Evolutionary conservation across 2,797 vertebrate genomes (phyloP), one percentile per base, ranked within the genome.

Genomic region (Siniperca scherzeri): DNA sequence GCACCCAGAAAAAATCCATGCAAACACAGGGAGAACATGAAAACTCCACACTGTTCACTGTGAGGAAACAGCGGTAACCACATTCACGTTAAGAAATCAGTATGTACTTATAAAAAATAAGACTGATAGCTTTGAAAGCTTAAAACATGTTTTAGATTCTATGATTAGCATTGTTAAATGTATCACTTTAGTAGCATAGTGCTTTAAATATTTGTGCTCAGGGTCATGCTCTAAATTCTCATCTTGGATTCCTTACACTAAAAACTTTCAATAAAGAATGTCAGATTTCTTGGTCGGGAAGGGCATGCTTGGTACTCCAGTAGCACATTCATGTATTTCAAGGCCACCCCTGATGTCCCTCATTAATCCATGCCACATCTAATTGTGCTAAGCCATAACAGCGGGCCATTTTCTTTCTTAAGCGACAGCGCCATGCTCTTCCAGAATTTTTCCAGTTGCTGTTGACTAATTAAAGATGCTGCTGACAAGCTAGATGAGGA

Each of bases 331-430:
- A 19, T 74, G 38, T 85, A 83, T 81, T 85, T 89, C 77, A 83
- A 87, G 87, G 84, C 80, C 61, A 65, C 86, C 81, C 76, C 64
- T 66, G 61, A 88, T 79, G 71, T 80, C 77, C 75, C 76, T 85
- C 84, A 92, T 91, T 94, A 93, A 94, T 92, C 91, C 85, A 80
- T 75, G 90, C 57, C 93, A 91, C 85, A 85, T 87, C 79, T 88
- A 89, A 95, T 93, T 93, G 89, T 92, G 85, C 87, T 92, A 92
- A 92, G 89, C 89, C 90, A 76, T 87, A 83, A 87, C 85, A 88
- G 74, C 48, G 55, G 21, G 59, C 65, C 85, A 88, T 86, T 80
- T 88, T 60, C 25, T 83, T 85, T 89, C 80, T 72, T 60, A 60
- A 73, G 67, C 73, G 81, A 84, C 50, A 69, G 52, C 11, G 10